Conservation (phyloP, 2,113 vertebrate species). For the Melanerpes formicivorus region DNA sequence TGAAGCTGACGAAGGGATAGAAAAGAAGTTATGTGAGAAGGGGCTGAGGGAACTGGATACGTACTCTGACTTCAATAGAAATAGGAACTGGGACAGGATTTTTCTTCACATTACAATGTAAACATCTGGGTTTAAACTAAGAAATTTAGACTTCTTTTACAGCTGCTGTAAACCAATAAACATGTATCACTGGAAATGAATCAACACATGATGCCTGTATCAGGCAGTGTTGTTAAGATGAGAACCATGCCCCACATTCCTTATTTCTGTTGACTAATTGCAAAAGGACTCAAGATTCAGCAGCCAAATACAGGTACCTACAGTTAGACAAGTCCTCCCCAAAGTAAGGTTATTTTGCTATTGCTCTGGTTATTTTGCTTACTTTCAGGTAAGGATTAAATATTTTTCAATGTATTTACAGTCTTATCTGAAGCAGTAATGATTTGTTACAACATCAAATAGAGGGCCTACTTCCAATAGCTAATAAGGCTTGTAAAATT, state of each 20-base stretch:
- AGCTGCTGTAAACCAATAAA: not conserved
- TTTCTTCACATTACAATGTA: not conserved
- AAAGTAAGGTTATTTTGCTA: not conserved
- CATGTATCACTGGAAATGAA: not conserved
- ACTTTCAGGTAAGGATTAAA: not conserved
- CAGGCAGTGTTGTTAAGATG: not conserved
- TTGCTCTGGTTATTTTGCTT: not conserved
- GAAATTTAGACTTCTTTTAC: not conserved
- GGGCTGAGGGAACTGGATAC: not conserved
- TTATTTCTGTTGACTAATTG: not conserved
- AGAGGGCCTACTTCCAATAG: not conserved
- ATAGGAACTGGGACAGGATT: not conserved
- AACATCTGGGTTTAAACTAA: not conserved
- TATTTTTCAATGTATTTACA: not conserved
- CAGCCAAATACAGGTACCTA: not conserved
- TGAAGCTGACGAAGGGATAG: no score
- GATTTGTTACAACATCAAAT: not conserved
- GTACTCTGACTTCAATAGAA: not conserved
- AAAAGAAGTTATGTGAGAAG: no score
- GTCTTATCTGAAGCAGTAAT: not conserved
- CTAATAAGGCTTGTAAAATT: not conserved
- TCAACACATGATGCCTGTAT: fast-evolving
- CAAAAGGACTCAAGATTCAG: not conserved
- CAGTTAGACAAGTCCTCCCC: not conserved
- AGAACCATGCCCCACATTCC: not conserved